Percentiles rank a stretch among this genome's conserved stretches.
These are phyloP conservation scores for Pagetopsis macropterus DNA, from an alignment of 2,797 vertebrate species.

Conservation along the genomic window DNA sequence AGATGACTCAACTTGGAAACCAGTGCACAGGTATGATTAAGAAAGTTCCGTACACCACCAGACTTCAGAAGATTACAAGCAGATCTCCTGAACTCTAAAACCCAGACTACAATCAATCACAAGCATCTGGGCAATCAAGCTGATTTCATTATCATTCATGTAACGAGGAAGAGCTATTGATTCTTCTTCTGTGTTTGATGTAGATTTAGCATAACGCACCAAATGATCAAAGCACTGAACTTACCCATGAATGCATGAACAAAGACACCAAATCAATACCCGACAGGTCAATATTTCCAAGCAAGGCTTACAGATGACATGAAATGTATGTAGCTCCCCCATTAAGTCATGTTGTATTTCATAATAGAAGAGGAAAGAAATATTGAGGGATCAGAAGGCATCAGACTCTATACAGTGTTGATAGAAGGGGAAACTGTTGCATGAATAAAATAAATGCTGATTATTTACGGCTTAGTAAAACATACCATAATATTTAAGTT, in stretches of 20 bases:
- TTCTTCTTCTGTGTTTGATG: constrained; percentile 69
- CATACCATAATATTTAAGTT: constrained; percentile 29
- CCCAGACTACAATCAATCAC: constrained; percentile 51
- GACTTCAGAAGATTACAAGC: constrained; percentile 16
- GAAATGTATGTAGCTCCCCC: constrained; percentile 69
- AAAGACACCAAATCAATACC: constrained; percentile 79
- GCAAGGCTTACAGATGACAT: constrained; percentile 63
- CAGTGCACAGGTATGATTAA: constrained; percentile 17
- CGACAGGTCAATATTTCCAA: constrained; percentile 76
- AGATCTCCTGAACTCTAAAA: constrained; percentile 20
- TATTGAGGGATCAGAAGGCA: constrained; percentile 19
- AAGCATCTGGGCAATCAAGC: constrained; percentile 59
- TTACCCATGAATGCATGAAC: constrained; percentile 76
- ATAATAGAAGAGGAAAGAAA: constrained; percentile 40
- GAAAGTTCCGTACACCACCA: neutral
- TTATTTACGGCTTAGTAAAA: constrained; percentile 15
- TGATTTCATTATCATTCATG: constrained; percentile 77
- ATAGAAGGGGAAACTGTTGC: neutral
- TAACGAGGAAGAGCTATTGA: constrained; percentile 67
- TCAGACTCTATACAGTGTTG: constrained; percentile 10
- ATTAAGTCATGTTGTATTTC: constrained; percentile 37
- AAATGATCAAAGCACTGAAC: constrained; percentile 77
- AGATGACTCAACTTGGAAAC: neutral
- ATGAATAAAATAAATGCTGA: constrained; percentile 21
- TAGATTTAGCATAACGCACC: constrained; percentile 71